Evolutionary conservation across 2,113 vertebrate genomes (phyloP), one percentile per base, ranked within the genome.

Genomic region (Nanger granti): DNA sequence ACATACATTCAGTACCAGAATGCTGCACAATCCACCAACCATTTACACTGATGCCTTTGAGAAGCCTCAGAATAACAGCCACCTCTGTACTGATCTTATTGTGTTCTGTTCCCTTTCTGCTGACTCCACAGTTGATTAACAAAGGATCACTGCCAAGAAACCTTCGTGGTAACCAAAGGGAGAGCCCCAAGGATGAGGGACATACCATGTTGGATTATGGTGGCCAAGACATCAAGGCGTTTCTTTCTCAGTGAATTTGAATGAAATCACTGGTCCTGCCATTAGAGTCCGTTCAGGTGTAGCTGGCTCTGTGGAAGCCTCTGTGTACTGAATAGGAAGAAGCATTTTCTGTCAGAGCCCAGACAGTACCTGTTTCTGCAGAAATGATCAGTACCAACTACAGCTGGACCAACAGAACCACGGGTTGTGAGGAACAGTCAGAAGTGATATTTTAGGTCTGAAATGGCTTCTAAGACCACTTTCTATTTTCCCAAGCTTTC

Each of bases 1-100:
- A 37, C 8, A 13, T 15, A 8, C 8, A 31, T 69, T 0, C 22
- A 80, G 13, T 13, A 37, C 20, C 0, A 0, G 28, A 84, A 69
- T 88, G 34, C 8, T 37, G 12, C 1, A 12, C 15, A 66, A 24
- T n/a, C 9, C 41, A 22, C 34, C 66, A 89, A 5, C 26, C 44
- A 8, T 29, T 87, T 41, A 76, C 9, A n/a, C 9, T 4, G 52
- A 92, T 87, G 2, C 12, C 20, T 91, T 91, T 31, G 10, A 84
- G 87, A 60, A 91, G 44, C 26, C 15, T 97, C 80, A 80, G 10
- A 79, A 60, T 85, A 41, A 60, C 26, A 59, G 10, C 62, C 41
- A 64, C 62, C 4, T 84, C 24, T 54, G 17, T 57, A 62, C 18
- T 86, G 49, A 66, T 54, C 80, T 91, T 89, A 37, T 47, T 20